Percentiles rank a stretch among this genome's conserved stretches.
Conservation (phyloP, 2,888 invertebrate species). For the Myathropa florea region DNA sequence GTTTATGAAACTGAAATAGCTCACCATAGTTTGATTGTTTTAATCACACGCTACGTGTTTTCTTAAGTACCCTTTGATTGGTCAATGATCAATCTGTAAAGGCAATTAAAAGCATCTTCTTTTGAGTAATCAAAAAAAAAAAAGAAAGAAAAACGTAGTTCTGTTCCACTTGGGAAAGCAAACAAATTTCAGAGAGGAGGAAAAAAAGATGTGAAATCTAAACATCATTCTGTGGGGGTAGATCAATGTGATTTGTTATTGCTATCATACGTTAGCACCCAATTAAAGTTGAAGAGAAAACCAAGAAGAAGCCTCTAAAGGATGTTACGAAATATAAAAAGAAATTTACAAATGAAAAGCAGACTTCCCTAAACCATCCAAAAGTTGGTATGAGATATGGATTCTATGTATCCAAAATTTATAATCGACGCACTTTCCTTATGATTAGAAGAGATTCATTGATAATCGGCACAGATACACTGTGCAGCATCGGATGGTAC, state of each 20-base stretch:
- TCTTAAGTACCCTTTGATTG: constrained; percentile 56
- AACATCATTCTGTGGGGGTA: constrained; percentile 60
- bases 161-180: constrained; percentile 2
- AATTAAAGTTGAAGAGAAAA: constrained; percentile 47
- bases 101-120: constrained; percentile 24
- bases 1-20: constrained; percentile 51
- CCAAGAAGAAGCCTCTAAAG: constrained; percentile 20
- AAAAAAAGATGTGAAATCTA: constrained; percentile 43
- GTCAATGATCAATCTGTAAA: constrained; percentile 60
- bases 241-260: constrained; percentile 66
- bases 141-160: not conserved
- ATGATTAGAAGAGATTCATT: constrained; percentile 12
- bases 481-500: constrained; percentile 17
- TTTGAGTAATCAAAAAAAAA: constrained; percentile 11
- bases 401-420: constrained; percentile 11
- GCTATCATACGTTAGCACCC: constrained; percentile 49
- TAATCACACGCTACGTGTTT: constrained; percentile 39
- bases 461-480: constrained; percentile 24
- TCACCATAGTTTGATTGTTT: constrained; percentile 36
- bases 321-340: constrained; percentile 58
- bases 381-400: not conserved
- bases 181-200: constrained; percentile 10
- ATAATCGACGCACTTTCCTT: constrained; percentile 16
- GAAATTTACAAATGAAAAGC: constrained; percentile 42
- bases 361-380: constrained; percentile 28